phyloP scores from a whole-genome alignment of 1,140 invertebrate species.

The Dendrolimus punctatus region DNA sequence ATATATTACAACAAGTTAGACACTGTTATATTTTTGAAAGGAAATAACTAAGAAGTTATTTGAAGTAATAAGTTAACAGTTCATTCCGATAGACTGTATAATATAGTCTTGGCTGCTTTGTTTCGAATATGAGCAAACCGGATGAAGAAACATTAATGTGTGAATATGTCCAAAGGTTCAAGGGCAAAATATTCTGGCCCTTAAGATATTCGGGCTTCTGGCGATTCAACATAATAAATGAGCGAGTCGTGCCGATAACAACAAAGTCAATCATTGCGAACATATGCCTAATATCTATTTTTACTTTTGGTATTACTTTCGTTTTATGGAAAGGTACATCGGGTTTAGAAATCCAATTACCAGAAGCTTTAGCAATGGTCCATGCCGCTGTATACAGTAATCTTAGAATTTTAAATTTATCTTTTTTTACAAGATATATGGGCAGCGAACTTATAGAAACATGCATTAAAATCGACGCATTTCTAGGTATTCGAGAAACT shows the following conservation, averaged over 20 bases:
- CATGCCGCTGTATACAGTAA: constrained; percentile 13
- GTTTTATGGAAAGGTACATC: constrained; percentile 12
- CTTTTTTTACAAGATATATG: constrained; percentile 18
- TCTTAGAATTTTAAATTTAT: constrained; percentile 21
- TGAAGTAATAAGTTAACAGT: too few relatives aligned
- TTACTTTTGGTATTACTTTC: constrained; percentile 9
- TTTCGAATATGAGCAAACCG: constrained; percentile 7
- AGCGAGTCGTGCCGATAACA: constrained; percentile 12
- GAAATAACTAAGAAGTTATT: too few relatives aligned
- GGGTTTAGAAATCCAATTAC: constrained; percentile 12
- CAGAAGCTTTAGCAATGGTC: constrained; percentile 17
- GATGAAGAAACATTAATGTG: constrained; percentile 16
- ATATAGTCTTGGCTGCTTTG: too few relatives aligned
- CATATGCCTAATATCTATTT: constrained; percentile 10
- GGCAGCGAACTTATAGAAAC: constrained; percentile 18
- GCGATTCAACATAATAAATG: constrained; percentile 25
- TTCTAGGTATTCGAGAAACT: constrained; percentile 33
- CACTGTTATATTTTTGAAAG: too few relatives aligned
- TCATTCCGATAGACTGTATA: too few relatives aligned
- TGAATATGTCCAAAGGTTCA: constrained; percentile 25
- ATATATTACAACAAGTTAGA: too few relatives aligned
- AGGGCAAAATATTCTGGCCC: constrained; percentile 13
- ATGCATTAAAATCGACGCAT: constrained; percentile 31
- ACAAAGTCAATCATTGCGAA: constrained; percentile 8
- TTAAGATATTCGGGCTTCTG: constrained; percentile 25